Conservation (phyloP, 1,140 invertebrate species). For the Drosophila sproati region DNA sequence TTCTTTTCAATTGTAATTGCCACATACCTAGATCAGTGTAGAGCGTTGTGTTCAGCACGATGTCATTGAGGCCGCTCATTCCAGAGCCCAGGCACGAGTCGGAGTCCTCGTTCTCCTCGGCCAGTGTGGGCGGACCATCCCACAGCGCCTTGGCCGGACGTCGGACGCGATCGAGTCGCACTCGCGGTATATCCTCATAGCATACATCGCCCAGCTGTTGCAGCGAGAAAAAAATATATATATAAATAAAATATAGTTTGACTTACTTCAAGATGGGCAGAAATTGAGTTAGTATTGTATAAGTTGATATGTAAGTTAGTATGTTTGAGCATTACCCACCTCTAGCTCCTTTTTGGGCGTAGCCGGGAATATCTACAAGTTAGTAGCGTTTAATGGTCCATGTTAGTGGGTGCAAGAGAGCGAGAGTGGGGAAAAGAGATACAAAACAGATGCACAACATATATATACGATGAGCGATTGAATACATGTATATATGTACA, state of each 20-base stretch:
- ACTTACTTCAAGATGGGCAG: background rate
- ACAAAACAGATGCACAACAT: conserved; percentile 48
- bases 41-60: conserved; percentile 79
- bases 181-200: conserved; percentile 82
- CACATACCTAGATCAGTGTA: conserved; percentile 83
- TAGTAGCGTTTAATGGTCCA: conserved; percentile 52
- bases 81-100: conserved; percentile 64
- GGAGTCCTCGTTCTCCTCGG: conserved; percentile 83
- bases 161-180: conserved; percentile 79
- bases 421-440: conserved; percentile 30
- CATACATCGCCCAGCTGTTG: conserved; percentile 76
- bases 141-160: conserved; percentile 77
- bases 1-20: too few species aligned
- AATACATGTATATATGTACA: background rate
- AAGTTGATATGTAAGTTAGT: background rate
- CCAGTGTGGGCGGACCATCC: conserved; percentile 80
- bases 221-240: background rate
- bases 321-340: conserved; percentile 61
- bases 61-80: conserved; percentile 73
- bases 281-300: background rate
- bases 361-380: conserved; percentile 81
- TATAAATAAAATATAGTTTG: background rate
- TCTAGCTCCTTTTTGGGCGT: conserved; percentile 84
- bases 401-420: conserved; percentile 54
- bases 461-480: conserved; percentile 43